Base-by-base conservation (phyloP, 2,888 invertebrate species). In the Pterostichus niger region DNA sequence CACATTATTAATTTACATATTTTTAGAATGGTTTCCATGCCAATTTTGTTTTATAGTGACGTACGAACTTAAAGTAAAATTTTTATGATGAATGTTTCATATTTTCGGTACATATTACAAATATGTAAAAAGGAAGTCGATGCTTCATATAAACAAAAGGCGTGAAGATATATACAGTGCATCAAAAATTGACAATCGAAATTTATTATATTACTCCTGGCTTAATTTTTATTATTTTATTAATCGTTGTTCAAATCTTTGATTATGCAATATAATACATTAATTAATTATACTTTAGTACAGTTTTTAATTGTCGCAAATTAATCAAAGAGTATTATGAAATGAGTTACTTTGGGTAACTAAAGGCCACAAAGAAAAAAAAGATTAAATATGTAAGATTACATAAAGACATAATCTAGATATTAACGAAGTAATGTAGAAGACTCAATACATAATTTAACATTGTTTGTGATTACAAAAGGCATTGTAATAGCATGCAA, bases 121-220 rank as follows among this genome's bases (percentile, higher is more conserved):
- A 44, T 40, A 5, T 40, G 1, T 40, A 40, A 40, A n/a, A 40
- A 71, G 15, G 44, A 40, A 31, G 2, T 64, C n/a, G 13, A 13
- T 13, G 68, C 44, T 13, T 71, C 68, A 71, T 71, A 44, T 71
- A 64, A 10, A 56, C 56, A 56, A 13, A 49, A 56, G 64, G 68
- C 68, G 68, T 71, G 68, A 71, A 71, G 3, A 46, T 71, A 71
- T 71, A 17, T 71, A 71, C 46, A 71, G 68, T 71, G 68, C 64
- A 15, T 40, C 15, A 40, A 44, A 44, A 10, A 56, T 56, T 24
- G 24, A 24, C 24, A 24, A 24, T 24, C 24, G 24, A 24, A 24
- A 24, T 3, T 24, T 24, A 24, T 24, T 24, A 24, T 24, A 24
- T 3, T 24, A 24, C 24, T 24, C 24, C 24, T 24, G 24, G 24